Evolutionary conservation across 2,888 invertebrate species (phyloP).

Genomic region (Zelleria hepariella): DNA sequence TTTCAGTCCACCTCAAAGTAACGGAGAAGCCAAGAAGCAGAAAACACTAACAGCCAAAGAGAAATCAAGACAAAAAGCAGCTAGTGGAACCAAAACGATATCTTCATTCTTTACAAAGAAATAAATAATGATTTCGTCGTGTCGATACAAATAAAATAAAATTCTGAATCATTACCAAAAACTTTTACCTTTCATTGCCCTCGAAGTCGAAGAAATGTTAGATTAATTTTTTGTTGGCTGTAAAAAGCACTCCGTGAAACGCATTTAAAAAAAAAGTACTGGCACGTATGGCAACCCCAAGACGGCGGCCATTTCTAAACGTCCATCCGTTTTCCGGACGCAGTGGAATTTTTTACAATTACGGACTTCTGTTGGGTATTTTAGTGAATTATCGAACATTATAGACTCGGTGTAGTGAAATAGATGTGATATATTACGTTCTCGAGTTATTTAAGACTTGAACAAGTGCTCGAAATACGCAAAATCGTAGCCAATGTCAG

Average conservation of each 20-base stretch:
- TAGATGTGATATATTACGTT: constrained; percentile 60
- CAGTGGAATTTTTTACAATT: constrained; percentile 37
- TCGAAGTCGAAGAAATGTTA: too few relatives aligned
- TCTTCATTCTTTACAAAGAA: constrained; percentile 84
- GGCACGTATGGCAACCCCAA: constrained; percentile 42
- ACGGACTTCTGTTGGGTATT: constrained; percentile 46
- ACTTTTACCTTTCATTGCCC: too few relatives aligned
- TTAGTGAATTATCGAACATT: constrained; percentile 50
- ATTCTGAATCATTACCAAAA: neutral
- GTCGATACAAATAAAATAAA: neutral
- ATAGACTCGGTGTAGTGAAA: constrained; percentile 62
- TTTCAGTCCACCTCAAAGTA: constrained; percentile 33
- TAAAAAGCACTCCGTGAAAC: neutral
- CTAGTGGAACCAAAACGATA: constrained; percentile 84
- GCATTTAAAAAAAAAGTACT: too few relatives aligned
- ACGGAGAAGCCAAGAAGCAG: constrained; percentile 59
- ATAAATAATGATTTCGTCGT: constrained; percentile 29
- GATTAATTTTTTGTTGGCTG: neutral
- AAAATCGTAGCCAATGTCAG: constrained; percentile 87
- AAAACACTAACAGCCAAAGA: constrained; percentile 77
- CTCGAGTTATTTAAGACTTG: constrained; percentile 58
- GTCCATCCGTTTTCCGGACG: constrained; percentile 45
- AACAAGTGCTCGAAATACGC: constrained; percentile 62
- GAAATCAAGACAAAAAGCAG: constrained; percentile 82
- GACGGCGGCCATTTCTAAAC: constrained; percentile 55